Evolutionary conservation across 1,140 invertebrate genomes (phyloP).

Genomic region (Drosophila pseudoobscura): DNA sequence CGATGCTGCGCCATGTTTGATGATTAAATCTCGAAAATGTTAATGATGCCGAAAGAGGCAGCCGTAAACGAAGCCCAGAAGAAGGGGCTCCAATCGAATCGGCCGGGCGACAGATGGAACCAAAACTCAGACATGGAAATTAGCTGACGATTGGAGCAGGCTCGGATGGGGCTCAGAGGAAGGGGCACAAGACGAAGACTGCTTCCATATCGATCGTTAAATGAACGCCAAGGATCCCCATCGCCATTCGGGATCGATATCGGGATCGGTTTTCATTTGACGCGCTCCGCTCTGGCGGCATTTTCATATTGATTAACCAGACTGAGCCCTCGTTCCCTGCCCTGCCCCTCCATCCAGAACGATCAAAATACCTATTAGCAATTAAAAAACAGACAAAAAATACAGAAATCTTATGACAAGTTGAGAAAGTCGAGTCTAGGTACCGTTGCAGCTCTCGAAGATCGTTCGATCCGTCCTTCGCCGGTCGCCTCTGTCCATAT

Average conservation of each 20-base stretch:
- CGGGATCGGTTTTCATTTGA: conserved; percentile 78
- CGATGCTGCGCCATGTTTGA: conserved; percentile 75
- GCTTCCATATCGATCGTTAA: conserved; percentile 59
- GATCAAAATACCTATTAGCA: conserved; percentile 80
- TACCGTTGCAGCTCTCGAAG: conserved; percentile 26
- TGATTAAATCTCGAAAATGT: conserved; percentile 81
- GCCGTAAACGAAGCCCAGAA: conserved; percentile 59
- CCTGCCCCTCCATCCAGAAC: conserved; percentile 7
- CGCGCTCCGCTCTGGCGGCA: conserved; percentile 59
- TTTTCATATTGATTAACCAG: conserved; percentile 56
- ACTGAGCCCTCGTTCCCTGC: conserved; percentile 18
- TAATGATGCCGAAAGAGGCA: conserved; percentile 73
- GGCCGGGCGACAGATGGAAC: conserved; percentile 34
- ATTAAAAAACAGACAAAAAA: conserved; percentile 55
- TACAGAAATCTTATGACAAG: conserved; percentile 62
- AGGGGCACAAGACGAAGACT: conserved; percentile 2
- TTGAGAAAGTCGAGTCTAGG: conserved; percentile 46
- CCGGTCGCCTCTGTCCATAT: conserved; percentile 15
- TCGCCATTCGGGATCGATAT: conserved; percentile 24
- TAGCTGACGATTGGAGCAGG: conserved; percentile 61
- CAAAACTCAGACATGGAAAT: conserved; percentile 68
- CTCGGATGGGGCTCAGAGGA: background rate
- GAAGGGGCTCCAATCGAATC: conserved; percentile 17
- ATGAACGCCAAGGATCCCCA: conserved; percentile 66
- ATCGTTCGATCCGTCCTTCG: conserved; percentile 23